Evolutionary conservation across 1,140 invertebrate species (phyloP).

Genomic region (Oryzaephilus surinamensis): DNA sequence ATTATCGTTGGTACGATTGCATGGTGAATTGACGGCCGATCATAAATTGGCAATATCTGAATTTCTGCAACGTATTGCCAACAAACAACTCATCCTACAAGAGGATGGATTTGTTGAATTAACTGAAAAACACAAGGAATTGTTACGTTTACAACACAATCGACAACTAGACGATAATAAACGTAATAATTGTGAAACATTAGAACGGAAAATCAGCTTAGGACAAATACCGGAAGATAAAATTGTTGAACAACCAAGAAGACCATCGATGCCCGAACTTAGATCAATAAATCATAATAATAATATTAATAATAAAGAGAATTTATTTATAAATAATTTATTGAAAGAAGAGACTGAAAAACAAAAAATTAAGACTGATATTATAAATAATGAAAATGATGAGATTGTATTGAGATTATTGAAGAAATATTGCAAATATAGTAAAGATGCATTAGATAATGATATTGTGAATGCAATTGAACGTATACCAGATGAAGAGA

Average conservation of each 20-base stretch:
- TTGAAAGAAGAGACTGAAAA: constrained; percentile 25
- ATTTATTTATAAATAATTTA: constrained; percentile 34
- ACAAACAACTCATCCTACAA: constrained; percentile 46
- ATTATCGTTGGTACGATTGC: constrained; percentile 49
- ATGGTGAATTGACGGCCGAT: constrained; percentile 47
- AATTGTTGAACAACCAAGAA: constrained; percentile 23
- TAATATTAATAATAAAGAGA: too few species aligned
- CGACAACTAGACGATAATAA: constrained; percentile 11
- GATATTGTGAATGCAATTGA: constrained; percentile 33
- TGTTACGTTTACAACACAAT: constrained; percentile 20
- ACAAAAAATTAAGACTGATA: constrained; percentile 23
- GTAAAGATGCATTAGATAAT: constrained; percentile 29
- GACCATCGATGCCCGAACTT: constrained; percentile 27
- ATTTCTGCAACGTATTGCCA: constrained; percentile 47
- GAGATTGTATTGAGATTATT: constrained; percentile 32
- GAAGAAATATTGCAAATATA: constrained; percentile 35
- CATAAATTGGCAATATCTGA: constrained; percentile 50
- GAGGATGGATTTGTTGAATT: constrained; percentile 35
- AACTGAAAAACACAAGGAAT: constrained; percentile 31
- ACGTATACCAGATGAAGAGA: constrained; percentile 19
- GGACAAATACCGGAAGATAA: constrained; percentile 27
- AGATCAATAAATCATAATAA: constrained; percentile 22
- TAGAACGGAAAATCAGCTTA: constrained; percentile 24
- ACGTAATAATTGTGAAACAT: constrained; percentile 22
- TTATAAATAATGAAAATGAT: constrained; percentile 15